phyloP scores from a whole-genome alignment of 2,797 vertebrate genomes.

The Pteronotus mesoamericanus region DNA sequence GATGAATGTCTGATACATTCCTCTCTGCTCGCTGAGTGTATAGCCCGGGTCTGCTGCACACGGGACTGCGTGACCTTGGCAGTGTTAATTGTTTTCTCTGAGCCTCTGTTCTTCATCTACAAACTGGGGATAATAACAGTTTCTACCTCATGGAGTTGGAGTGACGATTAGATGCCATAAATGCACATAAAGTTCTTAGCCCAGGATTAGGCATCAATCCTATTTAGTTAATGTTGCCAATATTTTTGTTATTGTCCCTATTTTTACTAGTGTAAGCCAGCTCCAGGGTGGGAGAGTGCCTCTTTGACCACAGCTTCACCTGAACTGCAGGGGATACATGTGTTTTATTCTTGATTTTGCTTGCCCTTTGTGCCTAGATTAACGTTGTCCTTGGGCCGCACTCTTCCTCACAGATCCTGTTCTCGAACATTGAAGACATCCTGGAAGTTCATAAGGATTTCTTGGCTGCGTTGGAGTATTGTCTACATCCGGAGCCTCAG shows the following conservation, averaged over 20 bases:
- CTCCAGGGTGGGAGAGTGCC: rapidly evolving
- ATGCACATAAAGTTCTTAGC: background rate
- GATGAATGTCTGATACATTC: too few relatives aligned
- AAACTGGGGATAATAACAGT: background rate
- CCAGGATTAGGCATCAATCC: background rate
- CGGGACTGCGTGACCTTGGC: background rate
- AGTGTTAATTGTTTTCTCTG: background rate
- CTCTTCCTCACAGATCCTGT: conserved; percentile 89
- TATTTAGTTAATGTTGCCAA: background rate
- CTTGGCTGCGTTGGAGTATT: conserved; percentile 89
- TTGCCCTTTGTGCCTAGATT: background rate
- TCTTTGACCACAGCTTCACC: rapidly evolving
- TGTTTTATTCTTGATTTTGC: background rate
- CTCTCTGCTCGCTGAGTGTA: background rate
- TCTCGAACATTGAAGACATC: conserved; percentile 98
- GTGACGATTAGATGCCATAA: background rate
- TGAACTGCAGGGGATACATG: rapidly evolving
- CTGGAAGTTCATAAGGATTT: conserved; percentile 94
- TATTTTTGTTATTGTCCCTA: background rate
- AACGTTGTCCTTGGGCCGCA: background rate
- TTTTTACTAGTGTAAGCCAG: background rate
- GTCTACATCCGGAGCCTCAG: conserved; percentile 94
- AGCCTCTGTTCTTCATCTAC: background rate
- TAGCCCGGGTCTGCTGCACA: background rate
- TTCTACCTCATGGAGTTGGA: background rate